Percentiles rank a stretch among this genome's conserved stretches.
Evolutionary conservation across 2,113 vertebrate species (phyloP).

Genomic region (Neodon shergylaensis): DNA sequence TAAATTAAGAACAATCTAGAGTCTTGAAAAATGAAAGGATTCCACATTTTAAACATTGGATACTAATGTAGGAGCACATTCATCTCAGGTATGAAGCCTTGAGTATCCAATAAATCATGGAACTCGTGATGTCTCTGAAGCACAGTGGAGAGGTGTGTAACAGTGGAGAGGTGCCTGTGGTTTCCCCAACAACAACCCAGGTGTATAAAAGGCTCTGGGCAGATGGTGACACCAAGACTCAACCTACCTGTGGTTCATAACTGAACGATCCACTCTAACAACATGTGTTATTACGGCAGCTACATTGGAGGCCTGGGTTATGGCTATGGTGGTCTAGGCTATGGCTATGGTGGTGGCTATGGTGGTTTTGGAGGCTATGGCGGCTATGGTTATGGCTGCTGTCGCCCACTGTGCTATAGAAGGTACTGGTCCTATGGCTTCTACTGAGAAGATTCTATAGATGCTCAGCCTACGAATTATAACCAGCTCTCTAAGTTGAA

Average conservation of each 20-base stretch:
- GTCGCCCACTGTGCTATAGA: not conserved
- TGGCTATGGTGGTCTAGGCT: not conserved
- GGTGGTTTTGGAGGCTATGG: not conserved
- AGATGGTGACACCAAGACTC: not conserved
- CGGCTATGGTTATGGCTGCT: not conserved
- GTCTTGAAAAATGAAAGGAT: not conserved
- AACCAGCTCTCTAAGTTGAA: rapidly evolving
- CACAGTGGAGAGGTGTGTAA: not conserved
- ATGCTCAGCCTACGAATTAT: not conserved
- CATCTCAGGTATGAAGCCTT: not conserved
- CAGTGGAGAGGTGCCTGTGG: not conserved
- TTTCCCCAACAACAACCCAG: not conserved
- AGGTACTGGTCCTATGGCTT: not conserved
- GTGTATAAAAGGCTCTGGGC: slow-evolving; percentile 1
- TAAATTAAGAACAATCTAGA: not conserved
- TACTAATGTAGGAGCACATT: not conserved
- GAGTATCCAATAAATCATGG: not conserved
- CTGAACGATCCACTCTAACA: not conserved
- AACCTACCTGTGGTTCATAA: not conserved
- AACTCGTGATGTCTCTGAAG: not conserved
- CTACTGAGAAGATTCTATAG: not conserved
- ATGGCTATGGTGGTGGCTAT: not conserved
- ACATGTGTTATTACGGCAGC: not conserved
- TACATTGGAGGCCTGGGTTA: not conserved
- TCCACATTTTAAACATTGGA: not conserved